Evolutionary conservation across 23 tunicate species (phyloP).

Genomic region (Halocynthia roretzi): DNA sequence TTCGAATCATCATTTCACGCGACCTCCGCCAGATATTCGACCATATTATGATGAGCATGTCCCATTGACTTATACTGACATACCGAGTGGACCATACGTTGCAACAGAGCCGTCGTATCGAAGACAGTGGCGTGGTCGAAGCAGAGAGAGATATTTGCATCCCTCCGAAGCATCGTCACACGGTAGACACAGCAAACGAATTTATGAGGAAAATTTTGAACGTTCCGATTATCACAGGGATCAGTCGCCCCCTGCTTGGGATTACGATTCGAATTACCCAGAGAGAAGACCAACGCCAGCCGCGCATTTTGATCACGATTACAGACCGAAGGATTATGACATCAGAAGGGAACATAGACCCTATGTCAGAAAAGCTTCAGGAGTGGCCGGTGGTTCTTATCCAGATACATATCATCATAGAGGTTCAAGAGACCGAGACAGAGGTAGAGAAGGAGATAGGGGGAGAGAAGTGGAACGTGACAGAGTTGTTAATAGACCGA

Average conservation of each 20-base stretch:
- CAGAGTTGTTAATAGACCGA: neutral
- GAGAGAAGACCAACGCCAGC: neutral
- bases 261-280: constrained; percentile 12
- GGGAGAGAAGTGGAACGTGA: constrained; percentile 6
- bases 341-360: constrained; percentile 11
- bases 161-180: constrained; percentile 3
- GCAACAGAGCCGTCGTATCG: constrained; percentile 7
- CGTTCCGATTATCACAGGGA: constrained; percentile 15
- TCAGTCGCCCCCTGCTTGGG: constrained; percentile 35
- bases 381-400: neutral
- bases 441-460: constrained; percentile 9
- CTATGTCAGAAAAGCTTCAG: constrained; percentile 5
- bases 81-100: neutral
- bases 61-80: neutral
- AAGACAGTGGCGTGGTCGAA: constrained; percentile 15
- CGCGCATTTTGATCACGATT: constrained; percentile 17
- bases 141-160: constrained; percentile 13
- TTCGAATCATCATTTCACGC: neutral
- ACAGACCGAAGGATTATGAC: constrained; percentile 21
- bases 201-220: neutral
- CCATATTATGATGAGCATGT: constrained; percentile 15
- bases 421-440: constrained; percentile 3
- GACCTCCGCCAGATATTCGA: constrained; percentile 1
- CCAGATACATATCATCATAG: constrained; percentile 1
- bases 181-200: neutral